Evolutionary conservation across 1,140 invertebrate genomes (phyloP).

Genomic region (Scaptomyza montana): DNA sequence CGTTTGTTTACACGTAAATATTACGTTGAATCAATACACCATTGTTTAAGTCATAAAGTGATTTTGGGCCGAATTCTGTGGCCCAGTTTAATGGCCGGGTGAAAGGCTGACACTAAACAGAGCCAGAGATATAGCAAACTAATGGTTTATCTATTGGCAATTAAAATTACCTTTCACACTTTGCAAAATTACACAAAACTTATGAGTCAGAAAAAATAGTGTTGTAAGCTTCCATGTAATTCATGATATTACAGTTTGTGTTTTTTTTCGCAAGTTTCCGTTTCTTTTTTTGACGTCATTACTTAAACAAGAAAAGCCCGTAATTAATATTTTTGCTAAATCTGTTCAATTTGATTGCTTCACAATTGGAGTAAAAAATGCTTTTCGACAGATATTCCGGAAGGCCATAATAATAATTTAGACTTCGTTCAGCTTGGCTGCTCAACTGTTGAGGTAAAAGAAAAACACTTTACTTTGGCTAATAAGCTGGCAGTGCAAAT

Average conservation of each 20-base stretch:
- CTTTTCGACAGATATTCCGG: neutral
- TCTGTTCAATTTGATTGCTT: constrained; percentile 34
- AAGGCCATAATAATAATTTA: constrained; percentile 17
- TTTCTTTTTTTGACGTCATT: neutral
- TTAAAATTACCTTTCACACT: constrained; percentile 56
- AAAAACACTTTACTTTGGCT: constrained; percentile 33
- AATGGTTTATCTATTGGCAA: constrained; percentile 36
- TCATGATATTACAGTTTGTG: constrained; percentile 22
- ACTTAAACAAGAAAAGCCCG: constrained; percentile 26
- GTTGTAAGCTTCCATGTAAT: constrained; percentile 47
- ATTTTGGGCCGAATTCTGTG: constrained; percentile 22
- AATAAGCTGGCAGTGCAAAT: constrained; percentile 35
- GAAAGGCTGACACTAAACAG: constrained; percentile 18
- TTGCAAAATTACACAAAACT: constrained; percentile 17
- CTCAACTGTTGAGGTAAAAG: constrained; percentile 52
- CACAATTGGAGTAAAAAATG: constrained; percentile 16
- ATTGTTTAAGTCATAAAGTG: constrained; percentile 34
- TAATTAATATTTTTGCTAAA: constrained; percentile 37
- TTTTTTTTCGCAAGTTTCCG: constrained; percentile 23
- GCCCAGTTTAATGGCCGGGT: constrained; percentile 29
- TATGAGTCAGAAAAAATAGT: constrained; percentile 47
- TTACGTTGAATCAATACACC: constrained; percentile 51
- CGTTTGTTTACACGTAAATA: constrained; percentile 39
- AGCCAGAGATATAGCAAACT: constrained; percentile 9
- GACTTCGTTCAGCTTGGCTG: constrained; percentile 60